Percentiles rank a stretch among this genome's conserved stretches.
Conservation (phyloP, 2,113 vertebrate genomes). For the Crypturellus undulatus region DNA sequence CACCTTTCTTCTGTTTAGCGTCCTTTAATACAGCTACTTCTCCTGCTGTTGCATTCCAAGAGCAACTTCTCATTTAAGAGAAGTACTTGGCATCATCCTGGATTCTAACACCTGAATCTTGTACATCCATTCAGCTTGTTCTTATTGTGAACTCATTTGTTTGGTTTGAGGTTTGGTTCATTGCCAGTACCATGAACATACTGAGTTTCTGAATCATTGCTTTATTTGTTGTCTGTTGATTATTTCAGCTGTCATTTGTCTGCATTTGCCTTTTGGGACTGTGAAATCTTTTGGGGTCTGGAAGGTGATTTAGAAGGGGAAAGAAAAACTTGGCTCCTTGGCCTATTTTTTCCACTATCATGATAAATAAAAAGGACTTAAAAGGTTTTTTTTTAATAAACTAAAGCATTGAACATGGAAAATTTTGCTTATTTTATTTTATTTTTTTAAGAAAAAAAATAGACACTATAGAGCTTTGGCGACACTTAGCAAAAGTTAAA, state of each 20-base stretch:
- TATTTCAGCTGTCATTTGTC: background rate
- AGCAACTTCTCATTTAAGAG: background rate
- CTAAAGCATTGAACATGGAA: background rate
- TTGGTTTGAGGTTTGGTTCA: background rate
- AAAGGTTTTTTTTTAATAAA: background rate
- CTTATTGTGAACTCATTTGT: background rate
- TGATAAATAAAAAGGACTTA: background rate
- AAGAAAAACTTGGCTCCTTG: background rate
- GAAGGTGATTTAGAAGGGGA: background rate
- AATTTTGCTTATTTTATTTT: background rate
- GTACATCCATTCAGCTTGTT: background rate
- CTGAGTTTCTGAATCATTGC: background rate
- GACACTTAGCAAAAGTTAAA: background rate
- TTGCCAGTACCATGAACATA: background rate
- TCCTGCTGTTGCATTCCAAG: background rate
- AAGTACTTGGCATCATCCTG: background rate
- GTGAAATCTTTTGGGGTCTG: background rate
- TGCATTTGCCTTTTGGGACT: background rate
- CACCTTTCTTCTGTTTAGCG: background rate
- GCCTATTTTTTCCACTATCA: background rate
- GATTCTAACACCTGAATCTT: background rate
- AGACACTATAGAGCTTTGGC: background rate
- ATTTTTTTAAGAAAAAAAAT: background rate
- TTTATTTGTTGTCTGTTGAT: background rate
- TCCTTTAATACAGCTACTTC: background rate